Evolutionary conservation across 37 sponge, comb jelly and placozoan species (phyloP), one percentile per base, ranked within the genome.

Genomic region (Axinella damicornis): DNA sequence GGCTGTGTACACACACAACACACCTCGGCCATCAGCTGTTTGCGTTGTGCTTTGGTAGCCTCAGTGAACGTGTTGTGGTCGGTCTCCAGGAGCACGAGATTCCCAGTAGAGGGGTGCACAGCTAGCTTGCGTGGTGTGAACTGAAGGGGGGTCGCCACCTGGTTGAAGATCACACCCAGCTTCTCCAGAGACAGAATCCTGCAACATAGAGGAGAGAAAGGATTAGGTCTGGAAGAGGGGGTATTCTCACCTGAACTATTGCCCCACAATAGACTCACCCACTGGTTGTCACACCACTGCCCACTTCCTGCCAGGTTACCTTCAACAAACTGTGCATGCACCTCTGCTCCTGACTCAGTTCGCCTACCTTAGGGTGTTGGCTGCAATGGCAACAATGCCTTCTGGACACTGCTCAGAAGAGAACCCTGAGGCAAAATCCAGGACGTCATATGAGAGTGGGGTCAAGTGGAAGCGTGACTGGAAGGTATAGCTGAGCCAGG

Each of bases 41-140:
- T 99, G 38, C 95, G 86, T 31, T 95, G 90, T 6, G 65, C 65
- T 83, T 99, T 99, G 69, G 92, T 85, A 39, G 81, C n/a, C 69
- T 99, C 99, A 19, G 99, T 99, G 92, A 97, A 97, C 24, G 94
- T 89, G 71, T 94, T 93, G 84, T 99, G 97, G 66, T 99, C 99
- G 22, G 98, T 91, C 85, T 97, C 99, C 33, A 99, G 78, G 28
- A 93, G 62, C 24, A 98, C 86, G 62, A 97, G 46, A 70, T 83
- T 81, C 58, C 79, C 77, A 5, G 84, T 81, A 35, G 90, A 87
- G 0, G 97, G 94, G 67, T 99, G 95, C 31, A 97, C 68, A 20
- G 75, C 84, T 62, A 99, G 92, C 67, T 91, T 90, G 37, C 99
- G 81, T 27, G 99, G 99, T 4, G 99, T 99, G 86, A 90, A 95